Conservation (phyloP, 2,113 vertebrate genomes). For the Scopus umbretta region DNA sequence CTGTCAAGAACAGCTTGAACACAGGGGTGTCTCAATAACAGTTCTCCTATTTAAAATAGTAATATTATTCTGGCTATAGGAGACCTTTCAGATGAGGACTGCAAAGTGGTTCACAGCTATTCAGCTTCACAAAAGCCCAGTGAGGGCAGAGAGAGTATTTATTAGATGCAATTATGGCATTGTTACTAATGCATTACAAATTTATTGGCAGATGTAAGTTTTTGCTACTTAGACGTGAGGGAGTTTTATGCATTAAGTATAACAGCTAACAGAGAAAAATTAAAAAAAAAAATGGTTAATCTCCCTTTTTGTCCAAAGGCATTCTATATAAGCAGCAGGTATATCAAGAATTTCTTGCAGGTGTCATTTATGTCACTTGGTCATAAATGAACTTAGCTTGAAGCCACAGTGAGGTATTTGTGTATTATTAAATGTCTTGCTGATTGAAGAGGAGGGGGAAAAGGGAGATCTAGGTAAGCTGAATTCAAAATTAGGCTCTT, state of each 20-base stretch:
- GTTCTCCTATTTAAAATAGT: slow-evolving; percentile 19
- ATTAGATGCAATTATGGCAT: not conserved
- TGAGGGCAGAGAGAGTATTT: not conserved
- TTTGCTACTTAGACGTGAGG: not conserved
- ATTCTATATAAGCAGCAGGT: not conserved
- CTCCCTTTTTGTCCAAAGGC: not conserved
- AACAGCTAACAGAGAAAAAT: not conserved
- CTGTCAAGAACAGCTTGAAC: slow-evolving; percentile 28
- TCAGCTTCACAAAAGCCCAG: slow-evolving; percentile 24
- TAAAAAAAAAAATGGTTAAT: not conserved
- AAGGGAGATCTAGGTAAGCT: not conserved
- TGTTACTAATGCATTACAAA: not conserved
- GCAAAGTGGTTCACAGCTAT: slow-evolving; percentile 7
- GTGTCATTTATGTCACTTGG: not conserved
- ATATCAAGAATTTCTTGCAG: not conserved
- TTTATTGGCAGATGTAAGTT: not conserved
- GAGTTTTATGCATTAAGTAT: not conserved
- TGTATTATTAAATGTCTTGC: not conserved
- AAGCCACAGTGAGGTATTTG: not conserved
- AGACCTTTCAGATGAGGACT: slow-evolving; percentile 15
- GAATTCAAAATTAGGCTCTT: not conserved
- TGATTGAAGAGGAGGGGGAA: not conserved
- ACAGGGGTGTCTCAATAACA: not conserved
- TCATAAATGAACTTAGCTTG: not conserved
- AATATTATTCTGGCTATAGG: slow-evolving; percentile 4